These are phyloP conservation scores for Ceyx margarethae DNA, from an alignment of 2,113 vertebrate genomes.

Conservation along the genomic window DNA sequence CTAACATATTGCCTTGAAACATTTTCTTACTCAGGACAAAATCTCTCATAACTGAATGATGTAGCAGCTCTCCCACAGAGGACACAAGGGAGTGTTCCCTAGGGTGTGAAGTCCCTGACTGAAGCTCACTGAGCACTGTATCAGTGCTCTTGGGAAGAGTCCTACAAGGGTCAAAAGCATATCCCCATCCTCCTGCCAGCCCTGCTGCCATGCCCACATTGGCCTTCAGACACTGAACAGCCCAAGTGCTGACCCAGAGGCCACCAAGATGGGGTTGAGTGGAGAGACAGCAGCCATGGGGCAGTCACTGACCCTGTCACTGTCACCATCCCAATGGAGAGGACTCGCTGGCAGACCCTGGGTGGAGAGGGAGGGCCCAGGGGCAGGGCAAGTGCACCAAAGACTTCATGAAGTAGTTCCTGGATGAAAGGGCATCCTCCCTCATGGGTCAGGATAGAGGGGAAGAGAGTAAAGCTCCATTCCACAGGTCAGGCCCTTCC, in stretches of 20 bases:
- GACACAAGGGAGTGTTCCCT: fast-evolving
- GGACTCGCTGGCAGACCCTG: fast-evolving
- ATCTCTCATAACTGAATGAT: background rate
- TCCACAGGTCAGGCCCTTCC: fast-evolving
- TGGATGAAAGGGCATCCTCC: background rate
- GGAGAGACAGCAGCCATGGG: fast-evolving
- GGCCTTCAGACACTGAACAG: background rate
- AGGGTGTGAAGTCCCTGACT: fast-evolving
- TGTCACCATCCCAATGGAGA: fast-evolving
- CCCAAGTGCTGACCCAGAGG: fast-evolving
- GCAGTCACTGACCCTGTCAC: too few species aligned
- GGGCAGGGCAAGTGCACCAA: fast-evolving
- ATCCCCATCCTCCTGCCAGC: fast-evolving
- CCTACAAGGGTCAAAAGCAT: fast-evolving
- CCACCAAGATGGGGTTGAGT: fast-evolving
- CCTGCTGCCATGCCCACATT: background rate
- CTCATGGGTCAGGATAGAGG: fast-evolving
- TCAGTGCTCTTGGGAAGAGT: fast-evolving
- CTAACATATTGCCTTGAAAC: background rate
- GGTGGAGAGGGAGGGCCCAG: fast-evolving
- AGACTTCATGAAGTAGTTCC: fast-evolving
- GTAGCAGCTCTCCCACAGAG: fast-evolving
- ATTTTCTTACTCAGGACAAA: background rate
- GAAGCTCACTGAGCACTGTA: fast-evolving
- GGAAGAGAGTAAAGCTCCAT: background rate